Conservation (phyloP, 2,797 vertebrate species). For the Orestias chungarensis region DNA sequence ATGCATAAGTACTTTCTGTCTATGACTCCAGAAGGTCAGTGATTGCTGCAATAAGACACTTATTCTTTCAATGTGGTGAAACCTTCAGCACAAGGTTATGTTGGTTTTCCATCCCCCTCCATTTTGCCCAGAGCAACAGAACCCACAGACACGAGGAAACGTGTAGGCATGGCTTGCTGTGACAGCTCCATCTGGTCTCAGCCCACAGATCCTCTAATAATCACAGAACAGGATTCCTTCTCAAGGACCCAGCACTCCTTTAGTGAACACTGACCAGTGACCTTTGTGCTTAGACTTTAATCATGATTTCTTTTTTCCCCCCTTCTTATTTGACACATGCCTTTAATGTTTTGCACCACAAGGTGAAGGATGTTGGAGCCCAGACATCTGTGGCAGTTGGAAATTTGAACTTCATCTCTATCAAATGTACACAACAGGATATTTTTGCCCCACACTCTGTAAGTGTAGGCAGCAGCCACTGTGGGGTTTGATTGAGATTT, state of each 20-base stretch:
- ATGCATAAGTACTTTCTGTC: conserved; percentile 32
- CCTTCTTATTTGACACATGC: conserved; percentile 32
- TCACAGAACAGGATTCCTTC: conserved; percentile 62
- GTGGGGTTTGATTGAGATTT: conserved; percentile 72
- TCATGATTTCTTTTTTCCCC: conserved; percentile 12
- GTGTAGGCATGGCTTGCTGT: conserved; percentile 59
- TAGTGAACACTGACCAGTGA: conserved; percentile 47
- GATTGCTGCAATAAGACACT: conserved; percentile 43
- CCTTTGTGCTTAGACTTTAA: conserved; percentile 45
- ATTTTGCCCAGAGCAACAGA: conserved; percentile 56
- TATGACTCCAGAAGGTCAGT: conserved; percentile 37
- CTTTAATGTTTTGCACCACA: conserved; percentile 24
- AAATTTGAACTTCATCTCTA: conserved; percentile 57
- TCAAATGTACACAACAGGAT: conserved; percentile 45
- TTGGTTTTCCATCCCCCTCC: conserved; percentile 38
- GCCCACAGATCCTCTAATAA: conserved; percentile 60
- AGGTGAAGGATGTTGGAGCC: conserved; percentile 37
- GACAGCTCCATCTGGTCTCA: conserved; percentile 75
- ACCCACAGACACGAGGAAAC: conserved; percentile 54
- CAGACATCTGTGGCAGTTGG: conserved; percentile 28
- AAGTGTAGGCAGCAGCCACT: conserved; percentile 19
- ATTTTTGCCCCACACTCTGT: conserved; percentile 18
- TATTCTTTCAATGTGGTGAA: conserved; percentile 46
- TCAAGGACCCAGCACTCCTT: conserved; percentile 48
- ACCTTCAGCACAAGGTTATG: conserved; percentile 60